Base-by-base conservation (phyloP, 2,888 invertebrate species). In the Caenorhabditis macrosperma region DNA sequence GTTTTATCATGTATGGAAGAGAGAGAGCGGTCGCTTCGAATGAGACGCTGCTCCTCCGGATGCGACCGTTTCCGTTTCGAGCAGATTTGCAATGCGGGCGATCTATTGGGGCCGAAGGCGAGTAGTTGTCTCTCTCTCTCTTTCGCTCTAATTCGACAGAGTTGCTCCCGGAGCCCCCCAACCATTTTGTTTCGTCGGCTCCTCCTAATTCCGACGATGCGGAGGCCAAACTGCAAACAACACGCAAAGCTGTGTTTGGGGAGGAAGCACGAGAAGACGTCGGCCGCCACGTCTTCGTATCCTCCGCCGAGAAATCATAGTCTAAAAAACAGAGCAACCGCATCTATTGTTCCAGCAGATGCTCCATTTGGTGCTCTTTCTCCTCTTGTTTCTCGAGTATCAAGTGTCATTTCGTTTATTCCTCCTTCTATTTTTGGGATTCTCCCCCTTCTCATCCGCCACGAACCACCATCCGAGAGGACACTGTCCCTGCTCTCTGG, bases 31-130 rank as follows among this genome's bases (percentile, higher is more conserved):
- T 38, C 38, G 38, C 9, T 9, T 15, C 6, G 5, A 7, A 15
- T 9, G 38, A 12, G 38, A 9, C 38, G 38, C 38, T 38, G n/a
- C n/a, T n/a, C n/a, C 52, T 60, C 46, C 68, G 67, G 67, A 68
- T 60, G 67, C 57, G 57, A 35, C 48, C 67, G 66, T 57, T 67
- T 76, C 76, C 67, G 67, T 55, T 61, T 61, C 46, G 33, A 46
- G 46, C 46, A 50, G 50, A 63, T 44, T 50, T 33, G 33, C 61
- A 63, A 46, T 28, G 28, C 50, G 61, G 28, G 61, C 46, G 48
- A 46, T 63, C 33, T 22, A 35, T 33, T 35, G 17, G 20, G 9
- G 46, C 46, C 17, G 46, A 10, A 22, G 17, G 9, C 6, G 26
- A 6, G 6, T 9, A 22, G 24, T 17, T 24, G 57, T 30, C 26